Evolutionary conservation across 2,888 invertebrate species (phyloP).

Genomic region (Limnephilus rhombicus): DNA sequence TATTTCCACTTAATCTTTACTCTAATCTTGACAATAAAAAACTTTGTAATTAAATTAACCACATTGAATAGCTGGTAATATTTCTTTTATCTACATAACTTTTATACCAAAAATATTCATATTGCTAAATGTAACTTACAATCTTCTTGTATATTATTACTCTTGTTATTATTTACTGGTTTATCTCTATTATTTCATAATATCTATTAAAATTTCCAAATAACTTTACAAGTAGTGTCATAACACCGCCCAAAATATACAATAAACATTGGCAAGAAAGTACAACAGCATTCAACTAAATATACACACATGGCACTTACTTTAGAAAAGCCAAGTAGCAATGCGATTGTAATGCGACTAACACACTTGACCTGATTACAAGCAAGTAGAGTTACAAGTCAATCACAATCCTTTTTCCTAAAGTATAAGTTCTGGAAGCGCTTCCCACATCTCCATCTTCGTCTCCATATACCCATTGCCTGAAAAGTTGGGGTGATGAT

Average conservation of each 20-base stretch:
- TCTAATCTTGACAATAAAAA: constrained; percentile 39
- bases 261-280: constrained; percentile 8
- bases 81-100: constrained; percentile 49
- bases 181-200: neutral
- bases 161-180: neutral
- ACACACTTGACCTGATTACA: neutral
- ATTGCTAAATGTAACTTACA: constrained; percentile 1
- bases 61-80: constrained; percentile 55
- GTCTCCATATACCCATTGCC: neutral
- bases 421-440: neutral
- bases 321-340: neutral
- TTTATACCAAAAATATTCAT: constrained; percentile 45
- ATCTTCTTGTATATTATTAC: constrained; percentile 25
- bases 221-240: constrained; percentile 9
- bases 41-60: constrained; percentile 7
- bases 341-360: neutral
- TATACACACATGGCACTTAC: constrained; percentile 14
- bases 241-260: neutral
- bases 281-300: constrained; percentile 3
- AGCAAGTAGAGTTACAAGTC: neutral
- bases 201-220: neutral
- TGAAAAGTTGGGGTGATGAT: neutral
- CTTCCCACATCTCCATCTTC: neutral
- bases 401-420: neutral
- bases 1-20: constrained; percentile 13